Percentiles rank a stretch among this genome's conserved stretches.
These are phyloP conservation scores for Camarhynchus parvulus DNA, from an alignment of 2,113 vertebrate species.

Conservation along the genomic window DNA sequence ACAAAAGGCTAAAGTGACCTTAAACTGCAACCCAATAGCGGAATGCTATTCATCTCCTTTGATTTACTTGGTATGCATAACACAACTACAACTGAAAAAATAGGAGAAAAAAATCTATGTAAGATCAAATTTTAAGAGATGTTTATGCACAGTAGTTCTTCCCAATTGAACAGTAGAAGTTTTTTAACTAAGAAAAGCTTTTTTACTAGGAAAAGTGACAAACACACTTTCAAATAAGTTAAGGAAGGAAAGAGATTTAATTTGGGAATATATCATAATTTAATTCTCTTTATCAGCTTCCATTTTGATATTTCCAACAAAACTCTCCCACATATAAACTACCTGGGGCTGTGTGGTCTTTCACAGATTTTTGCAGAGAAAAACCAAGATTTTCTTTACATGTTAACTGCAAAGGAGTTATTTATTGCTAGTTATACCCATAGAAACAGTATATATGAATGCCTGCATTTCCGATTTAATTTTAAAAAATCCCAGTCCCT, in stretches of 20 bases:
- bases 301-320: neutral
- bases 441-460: neutral
- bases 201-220: neutral
- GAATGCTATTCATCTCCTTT: neutral
- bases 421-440: neutral
- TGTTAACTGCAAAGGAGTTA: neutral
- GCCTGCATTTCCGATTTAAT: neutral
- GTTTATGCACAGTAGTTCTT: neutral
- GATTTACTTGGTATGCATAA: neutral
- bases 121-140: neutral
- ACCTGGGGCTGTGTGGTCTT: neutral
- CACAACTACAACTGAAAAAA: neutral
- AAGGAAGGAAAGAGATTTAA: neutral
- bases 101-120: neutral
- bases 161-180: neutral
- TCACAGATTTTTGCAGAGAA: neutral
- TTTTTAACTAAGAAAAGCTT: neutral
- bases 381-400: neutral
- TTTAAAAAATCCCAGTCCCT: neutral
- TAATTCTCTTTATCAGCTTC: neutral
- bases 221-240: neutral
- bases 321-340: neutral
- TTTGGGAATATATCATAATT: neutral
- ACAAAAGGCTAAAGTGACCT: neutral
- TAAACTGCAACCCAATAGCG: neutral